Conservation (phyloP, 2,888 invertebrate species). For the Gisinianus flammeolus region DNA sequence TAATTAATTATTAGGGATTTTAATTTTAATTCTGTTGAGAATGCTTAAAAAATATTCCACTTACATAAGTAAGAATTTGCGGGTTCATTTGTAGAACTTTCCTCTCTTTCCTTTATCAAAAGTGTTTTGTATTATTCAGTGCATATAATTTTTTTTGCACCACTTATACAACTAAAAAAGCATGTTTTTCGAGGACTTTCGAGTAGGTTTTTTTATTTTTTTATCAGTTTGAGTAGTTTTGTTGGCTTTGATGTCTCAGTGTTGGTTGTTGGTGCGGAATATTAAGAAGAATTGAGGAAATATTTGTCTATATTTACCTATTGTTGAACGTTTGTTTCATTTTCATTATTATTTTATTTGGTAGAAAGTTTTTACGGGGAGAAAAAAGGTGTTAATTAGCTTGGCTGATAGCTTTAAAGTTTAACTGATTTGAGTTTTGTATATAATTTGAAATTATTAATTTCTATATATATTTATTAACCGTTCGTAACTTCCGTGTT, state of each 20-base stretch:
- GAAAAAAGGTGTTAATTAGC: not conserved
- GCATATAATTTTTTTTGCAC: too few relatives aligned
- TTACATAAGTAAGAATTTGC: too few relatives aligned
- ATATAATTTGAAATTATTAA: not conserved
- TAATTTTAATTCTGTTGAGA: too few relatives aligned
- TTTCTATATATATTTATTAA: too few relatives aligned
- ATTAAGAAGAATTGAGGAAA: constrained; percentile 15
- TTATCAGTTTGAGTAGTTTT: not conserved
- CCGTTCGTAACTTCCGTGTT: constrained; percentile 24
- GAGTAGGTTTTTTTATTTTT: not conserved
- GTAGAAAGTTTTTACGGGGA: not conserved
- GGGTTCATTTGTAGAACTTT: too few relatives aligned
- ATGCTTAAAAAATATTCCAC: too few relatives aligned
- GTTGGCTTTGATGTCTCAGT: constrained; percentile 7
- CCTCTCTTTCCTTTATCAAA: not conserved
- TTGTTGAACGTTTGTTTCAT: too few relatives aligned
- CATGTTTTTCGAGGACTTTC: too few relatives aligned
- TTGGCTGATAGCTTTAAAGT: constrained; percentile 25
- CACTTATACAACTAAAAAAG: too few relatives aligned
- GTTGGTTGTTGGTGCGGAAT: constrained; percentile 34
- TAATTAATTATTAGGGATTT: too few relatives aligned
- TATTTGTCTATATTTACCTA: not conserved
- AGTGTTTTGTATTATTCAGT: too few relatives aligned
- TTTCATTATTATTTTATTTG: not conserved
- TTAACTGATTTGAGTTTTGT: not conserved